Percentiles rank a stretch among this genome's conserved stretches.
These are phyloP conservation scores for Atta colombica DNA, from an alignment of 1,140 invertebrate species.

Conservation along the genomic window DNA sequence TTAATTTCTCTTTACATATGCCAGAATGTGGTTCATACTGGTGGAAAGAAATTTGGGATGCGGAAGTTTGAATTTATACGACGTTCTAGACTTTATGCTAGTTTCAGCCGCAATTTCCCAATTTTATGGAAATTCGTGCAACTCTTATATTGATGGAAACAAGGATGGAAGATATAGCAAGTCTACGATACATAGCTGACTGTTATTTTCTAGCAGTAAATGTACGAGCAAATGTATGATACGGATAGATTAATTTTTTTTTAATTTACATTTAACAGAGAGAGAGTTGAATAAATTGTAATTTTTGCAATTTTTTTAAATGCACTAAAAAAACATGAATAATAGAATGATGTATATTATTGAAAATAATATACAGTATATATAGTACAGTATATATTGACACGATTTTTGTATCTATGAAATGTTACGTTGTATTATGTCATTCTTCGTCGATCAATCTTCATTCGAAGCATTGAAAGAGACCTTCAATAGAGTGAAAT, in stretches of 20 bases:
- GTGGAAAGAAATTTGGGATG: constrained; percentile 55
- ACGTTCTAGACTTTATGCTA: constrained; percentile 56
- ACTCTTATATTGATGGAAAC: constrained; percentile 45
- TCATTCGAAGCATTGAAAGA: constrained; percentile 42
- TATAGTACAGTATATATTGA: neutral
- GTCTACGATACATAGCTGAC: constrained; percentile 27
- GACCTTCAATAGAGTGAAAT: constrained; percentile 45
- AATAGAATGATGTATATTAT: neutral
- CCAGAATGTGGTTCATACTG: constrained; percentile 22
- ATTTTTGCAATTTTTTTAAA: neutral
- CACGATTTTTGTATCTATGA: neutral
- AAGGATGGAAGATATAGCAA: constrained; percentile 41
- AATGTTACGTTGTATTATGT: constrained; percentile 8
- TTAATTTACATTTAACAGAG: neutral
- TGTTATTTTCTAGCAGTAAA: neutral
- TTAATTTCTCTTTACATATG: constrained; percentile 58
- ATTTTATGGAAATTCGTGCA: constrained; percentile 60
- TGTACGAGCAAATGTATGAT: neutral
- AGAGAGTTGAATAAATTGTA: neutral
- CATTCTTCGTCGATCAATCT: constrained; percentile 52
- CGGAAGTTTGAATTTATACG: constrained; percentile 60
- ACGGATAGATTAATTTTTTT: neutral
- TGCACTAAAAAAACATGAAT: neutral
- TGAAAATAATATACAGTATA: neutral
- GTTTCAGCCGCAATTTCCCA: constrained; percentile 54